A percentile compares a stretch with the other conserved stretches of the same genome.
Evolutionary conservation across 2,888 invertebrate species (phyloP).

Genomic region (Unio delphinus): DNA sequence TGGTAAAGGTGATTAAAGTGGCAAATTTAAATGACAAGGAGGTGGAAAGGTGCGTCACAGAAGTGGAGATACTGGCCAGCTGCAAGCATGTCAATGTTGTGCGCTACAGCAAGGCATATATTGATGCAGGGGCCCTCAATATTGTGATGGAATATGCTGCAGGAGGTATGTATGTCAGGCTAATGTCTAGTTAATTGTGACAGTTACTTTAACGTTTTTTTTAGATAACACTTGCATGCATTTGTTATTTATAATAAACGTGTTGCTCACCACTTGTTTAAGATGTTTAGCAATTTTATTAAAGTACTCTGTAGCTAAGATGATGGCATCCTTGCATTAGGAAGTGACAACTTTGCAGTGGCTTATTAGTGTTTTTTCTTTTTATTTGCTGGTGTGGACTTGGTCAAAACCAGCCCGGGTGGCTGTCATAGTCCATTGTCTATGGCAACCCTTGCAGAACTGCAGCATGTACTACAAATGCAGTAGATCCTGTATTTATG

Average conservation of each 20-base stretch:
- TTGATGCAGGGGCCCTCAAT: slow-evolving; percentile 46
- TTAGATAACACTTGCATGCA: no score
- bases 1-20: slow-evolving; percentile 57
- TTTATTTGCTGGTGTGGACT: no score
- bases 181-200: background rate
- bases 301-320: background rate
- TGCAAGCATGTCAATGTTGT: slow-evolving; percentile 64
- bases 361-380: no score
- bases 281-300: no score
- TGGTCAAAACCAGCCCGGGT: no score
- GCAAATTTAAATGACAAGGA: slow-evolving; percentile 32
- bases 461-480: no score
- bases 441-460: no score
- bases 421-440: no score
- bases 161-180: slow-evolving; percentile 46
- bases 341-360: background rate
- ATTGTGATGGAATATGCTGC: slow-evolving; percentile 67
- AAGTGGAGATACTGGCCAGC: slow-evolving; percentile 56
- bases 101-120: slow-evolving; percentile 60
- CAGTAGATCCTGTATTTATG: no score
- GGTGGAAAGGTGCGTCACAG: slow-evolving; percentile 48
- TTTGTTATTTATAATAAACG: no score
- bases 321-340: background rate
- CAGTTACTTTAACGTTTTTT: no score
- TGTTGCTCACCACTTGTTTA: no score